A percentile compares a stretch with the other conserved stretches of the same genome.
Conservation (phyloP, 1,140 invertebrate species). For the Nephotettix cincticeps region DNA sequence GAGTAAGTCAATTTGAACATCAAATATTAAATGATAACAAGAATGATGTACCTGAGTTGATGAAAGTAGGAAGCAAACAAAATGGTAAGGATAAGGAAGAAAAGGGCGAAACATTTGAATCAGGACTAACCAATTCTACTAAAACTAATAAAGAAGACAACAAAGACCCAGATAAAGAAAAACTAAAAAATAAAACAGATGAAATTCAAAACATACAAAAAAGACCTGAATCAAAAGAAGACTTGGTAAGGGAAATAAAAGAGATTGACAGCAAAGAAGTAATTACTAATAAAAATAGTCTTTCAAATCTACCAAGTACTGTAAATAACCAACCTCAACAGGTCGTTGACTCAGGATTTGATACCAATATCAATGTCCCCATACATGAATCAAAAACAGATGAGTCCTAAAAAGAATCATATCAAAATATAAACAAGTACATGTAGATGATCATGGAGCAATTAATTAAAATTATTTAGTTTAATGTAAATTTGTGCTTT, state of each 20-base stretch:
- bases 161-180: not conserved
- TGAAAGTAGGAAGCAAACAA: not conserved
- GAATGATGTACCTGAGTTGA: not conserved
- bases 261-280: constrained; percentile 11
- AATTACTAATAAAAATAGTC: not conserved
- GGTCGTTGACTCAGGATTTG: too few relatives aligned
- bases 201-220: not conserved
- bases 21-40: not conserved
- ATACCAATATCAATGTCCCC: too few relatives aligned
- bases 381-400: too few relatives aligned
- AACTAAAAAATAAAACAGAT: not conserved
- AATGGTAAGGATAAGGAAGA: not conserved
- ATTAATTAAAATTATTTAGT: too few relatives aligned
- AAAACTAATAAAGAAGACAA: not conserved
- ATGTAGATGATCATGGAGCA: too few relatives aligned
- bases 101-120: not conserved
- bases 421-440: too few relatives aligned
- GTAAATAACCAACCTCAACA: too few relatives aligned
- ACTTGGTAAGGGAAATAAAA: constrained; percentile 9
- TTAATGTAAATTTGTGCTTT: too few relatives aligned
- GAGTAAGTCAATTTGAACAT: not conserved
- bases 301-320: too few relatives aligned
- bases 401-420: too few relatives aligned
- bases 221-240: constrained; percentile 6
- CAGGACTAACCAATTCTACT: not conserved